Evolutionary conservation across 2,888 invertebrate species (phyloP), one percentile per base, ranked within the genome.

Genomic region (Drosophila seclusa): DNA sequence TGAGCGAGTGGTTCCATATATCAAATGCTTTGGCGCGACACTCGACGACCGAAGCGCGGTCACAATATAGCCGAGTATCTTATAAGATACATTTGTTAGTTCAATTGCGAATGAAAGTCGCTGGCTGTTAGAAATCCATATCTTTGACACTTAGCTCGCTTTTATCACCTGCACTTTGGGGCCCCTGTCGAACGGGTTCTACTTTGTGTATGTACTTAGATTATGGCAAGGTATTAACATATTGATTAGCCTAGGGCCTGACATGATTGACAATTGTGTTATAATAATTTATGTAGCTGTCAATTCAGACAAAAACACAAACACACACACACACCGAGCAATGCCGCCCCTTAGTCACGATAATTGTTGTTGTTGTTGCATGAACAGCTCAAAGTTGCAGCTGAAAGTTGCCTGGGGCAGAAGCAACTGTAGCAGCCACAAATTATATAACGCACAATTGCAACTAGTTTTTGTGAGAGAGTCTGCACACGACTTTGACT

Each of bases 241-340:
- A 85, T 82, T 89, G 85, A 87, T 89, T 85, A 80, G 89, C 85
- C 85, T 82, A 87, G 82, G 89, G 87, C 82, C 60, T 70, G 87
- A 76, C 67, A 73, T 87, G 87, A 87, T 87, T 87, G 87, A 87
- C 87, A 87, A 89, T 86, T 90, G 87, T 90, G 90, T 90, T 84
- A 83, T 64, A 83, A 63, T 88, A 83, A 87, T 90, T 87, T 90
- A 87, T 87, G 89, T 87, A 70, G 52, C 73, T 85, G 85, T 85
- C 89, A 87, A 62, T 32, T 83, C 60, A 76, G 40, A 49, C 36
- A 52, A 61, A 24, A n/a, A 36, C 13, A 59, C 58, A 29, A 6
- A 29, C 13, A 42, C 21, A 53, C 40, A 52, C n/a, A 42, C 11
- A 34, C 21, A 40, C 8, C 45, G 8, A 49, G 8, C 18, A 49